Conservation (phyloP, 2,797 vertebrate species). For the Xiphorhynchus erythropygius region DNA sequence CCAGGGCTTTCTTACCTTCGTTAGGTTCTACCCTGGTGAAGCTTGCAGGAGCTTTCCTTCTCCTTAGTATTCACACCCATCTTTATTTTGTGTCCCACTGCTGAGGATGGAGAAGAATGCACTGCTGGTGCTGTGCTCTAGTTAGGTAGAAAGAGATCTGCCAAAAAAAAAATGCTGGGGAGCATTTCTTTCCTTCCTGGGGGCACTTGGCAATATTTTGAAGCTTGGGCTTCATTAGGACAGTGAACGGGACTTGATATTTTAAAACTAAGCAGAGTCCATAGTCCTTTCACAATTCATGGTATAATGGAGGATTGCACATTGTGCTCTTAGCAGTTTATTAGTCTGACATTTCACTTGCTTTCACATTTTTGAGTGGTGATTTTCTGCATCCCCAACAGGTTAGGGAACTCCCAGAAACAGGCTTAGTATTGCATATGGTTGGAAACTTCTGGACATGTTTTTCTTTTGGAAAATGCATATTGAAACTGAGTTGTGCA, state of each 20-base stretch:
- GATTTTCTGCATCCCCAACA: not conserved
- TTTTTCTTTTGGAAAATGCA: not conserved
- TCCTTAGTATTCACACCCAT: not conserved
- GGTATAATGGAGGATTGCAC: not conserved
- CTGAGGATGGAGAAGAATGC: not conserved
- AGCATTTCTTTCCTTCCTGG: not conserved
- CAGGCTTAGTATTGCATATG: not conserved
- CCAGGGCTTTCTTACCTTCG: not conserved
- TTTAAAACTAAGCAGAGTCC: not conserved
- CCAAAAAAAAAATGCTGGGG: accelerated
- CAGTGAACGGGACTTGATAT: not conserved
- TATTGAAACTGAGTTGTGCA: not conserved
- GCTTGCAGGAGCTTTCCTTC: not conserved
- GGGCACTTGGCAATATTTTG: not conserved
- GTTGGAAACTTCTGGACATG: not conserved
- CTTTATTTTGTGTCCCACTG: not conserved
- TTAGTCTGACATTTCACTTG: not conserved
- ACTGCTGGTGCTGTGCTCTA: not conserved
- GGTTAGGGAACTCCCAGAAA: not conserved
- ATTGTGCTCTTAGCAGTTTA: not conserved
- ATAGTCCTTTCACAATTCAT: not conserved
- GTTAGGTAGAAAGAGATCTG: not conserved
- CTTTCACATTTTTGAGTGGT: not conserved
- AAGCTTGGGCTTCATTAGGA: not conserved
- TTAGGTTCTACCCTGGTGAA: not conserved